Conservation (phyloP, 2,113 vertebrate genomes). For the Castor canadensis region DNA sequence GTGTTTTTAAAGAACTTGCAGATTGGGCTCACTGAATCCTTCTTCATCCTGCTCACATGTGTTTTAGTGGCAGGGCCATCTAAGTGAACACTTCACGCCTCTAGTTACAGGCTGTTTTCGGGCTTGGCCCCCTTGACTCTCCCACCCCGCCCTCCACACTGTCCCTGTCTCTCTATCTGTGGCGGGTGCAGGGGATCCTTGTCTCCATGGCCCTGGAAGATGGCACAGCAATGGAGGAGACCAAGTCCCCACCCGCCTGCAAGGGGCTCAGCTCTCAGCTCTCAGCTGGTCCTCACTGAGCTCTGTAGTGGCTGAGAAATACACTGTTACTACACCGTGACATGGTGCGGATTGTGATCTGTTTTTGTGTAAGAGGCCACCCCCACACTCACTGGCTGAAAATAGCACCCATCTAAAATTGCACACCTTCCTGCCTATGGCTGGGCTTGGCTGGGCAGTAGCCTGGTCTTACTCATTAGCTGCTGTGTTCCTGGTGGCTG, state of each 20-base stretch:
- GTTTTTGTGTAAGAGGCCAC: too few species aligned
- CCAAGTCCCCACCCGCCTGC: neutral
- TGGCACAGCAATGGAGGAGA: neutral
- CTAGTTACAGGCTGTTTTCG: neutral
- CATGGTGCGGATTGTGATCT: neutral
- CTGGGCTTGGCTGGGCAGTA: too few species aligned
- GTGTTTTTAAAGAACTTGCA: neutral
- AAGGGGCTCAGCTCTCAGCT: neutral
- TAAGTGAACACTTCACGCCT: neutral
- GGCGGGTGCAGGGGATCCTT: neutral
- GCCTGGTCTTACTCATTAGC: neutral
- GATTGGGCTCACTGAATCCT: neutral
- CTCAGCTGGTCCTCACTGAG: neutral
- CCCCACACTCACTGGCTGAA: neutral
- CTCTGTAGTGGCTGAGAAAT: neutral
- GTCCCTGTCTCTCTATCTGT: neutral
- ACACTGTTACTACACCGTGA: neutral
- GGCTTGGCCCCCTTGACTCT: neutral
- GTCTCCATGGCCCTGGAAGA: neutral
- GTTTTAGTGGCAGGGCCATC: too few species aligned
- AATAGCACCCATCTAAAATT: neutral
- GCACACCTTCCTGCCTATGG: neutral
- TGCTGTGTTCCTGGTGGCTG: neutral
- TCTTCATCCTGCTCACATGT: neutral
- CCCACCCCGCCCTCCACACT: accelerated